A percentile compares a stretch with the other conserved stretches of the same genome.
phyloP scores from a whole-genome alignment of 2,113 vertebrate species.

The Uropsilus gracilis region DNA sequence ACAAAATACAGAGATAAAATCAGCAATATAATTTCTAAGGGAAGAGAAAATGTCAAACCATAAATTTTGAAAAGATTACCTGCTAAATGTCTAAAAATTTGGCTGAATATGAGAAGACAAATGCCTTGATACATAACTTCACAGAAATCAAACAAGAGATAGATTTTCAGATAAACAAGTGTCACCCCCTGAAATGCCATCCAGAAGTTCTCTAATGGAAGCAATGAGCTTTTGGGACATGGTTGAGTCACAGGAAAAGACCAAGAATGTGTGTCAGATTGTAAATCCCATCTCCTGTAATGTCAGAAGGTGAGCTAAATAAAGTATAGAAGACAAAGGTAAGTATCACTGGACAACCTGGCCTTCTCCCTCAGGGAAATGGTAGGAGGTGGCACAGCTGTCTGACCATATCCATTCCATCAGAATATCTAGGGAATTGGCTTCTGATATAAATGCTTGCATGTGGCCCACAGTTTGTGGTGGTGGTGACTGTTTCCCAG shows the following conservation, averaged over 20 bases:
- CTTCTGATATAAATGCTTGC: not conserved
- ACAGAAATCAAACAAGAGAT: not conserved
- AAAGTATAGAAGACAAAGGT: not conserved
- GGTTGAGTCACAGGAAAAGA: not conserved
- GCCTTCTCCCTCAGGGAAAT: not conserved
- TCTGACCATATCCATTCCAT: not conserved
- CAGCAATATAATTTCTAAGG: not conserved
- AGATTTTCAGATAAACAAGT: not conserved
- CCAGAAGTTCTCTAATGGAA: not conserved
- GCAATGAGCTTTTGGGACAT: not conserved
- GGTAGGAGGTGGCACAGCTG: accelerated
- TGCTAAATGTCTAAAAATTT: not conserved
- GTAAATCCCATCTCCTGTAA: not conserved
- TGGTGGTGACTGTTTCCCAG: not conserved
- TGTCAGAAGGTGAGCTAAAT: not conserved
- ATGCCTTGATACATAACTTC: not conserved
- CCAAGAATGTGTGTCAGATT: not conserved
- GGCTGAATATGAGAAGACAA: not conserved
- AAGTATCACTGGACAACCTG: not conserved
- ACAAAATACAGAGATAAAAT: not conserved
- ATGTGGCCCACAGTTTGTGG: not conserved
- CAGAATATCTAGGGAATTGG: not conserved
- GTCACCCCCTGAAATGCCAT: not conserved
- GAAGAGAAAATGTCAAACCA: not conserved
- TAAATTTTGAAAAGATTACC: not conserved